phyloP scores from a whole-genome alignment of 2,113 vertebrate species.

The Chroicocephalus ridibundus region DNA sequence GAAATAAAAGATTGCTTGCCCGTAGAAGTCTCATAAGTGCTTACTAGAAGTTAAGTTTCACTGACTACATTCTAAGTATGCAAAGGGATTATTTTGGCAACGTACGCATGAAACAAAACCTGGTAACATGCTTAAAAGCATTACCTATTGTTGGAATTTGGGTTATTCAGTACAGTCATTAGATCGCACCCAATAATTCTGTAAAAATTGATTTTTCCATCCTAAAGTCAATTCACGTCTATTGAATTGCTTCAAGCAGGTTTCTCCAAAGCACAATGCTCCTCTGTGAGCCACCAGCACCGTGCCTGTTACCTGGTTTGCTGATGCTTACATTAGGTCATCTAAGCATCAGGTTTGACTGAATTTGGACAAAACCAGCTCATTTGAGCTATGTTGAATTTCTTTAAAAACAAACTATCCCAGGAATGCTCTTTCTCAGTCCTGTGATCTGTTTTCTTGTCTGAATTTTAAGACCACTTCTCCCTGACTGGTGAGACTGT shows the following conservation, averaged over 20 bases:
- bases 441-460: background rate
- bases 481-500: background rate
- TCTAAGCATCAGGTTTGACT: background rate
- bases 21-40: background rate
- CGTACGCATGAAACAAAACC: background rate
- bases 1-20: background rate
- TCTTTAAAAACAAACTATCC: background rate
- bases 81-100: constrained; percentile 15
- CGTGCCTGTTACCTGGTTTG: background rate
- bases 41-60: background rate
- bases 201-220: constrained; percentile 36
- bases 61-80: background rate
- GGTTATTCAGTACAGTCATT: background rate
- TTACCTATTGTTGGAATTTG: constrained; percentile 43
- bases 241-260: constrained; percentile 19
- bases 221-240: background rate
- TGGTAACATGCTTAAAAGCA: constrained; percentile 26
- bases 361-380: background rate
- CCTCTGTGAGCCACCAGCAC: constrained; percentile 24
- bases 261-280: constrained; percentile 29
- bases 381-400: background rate
- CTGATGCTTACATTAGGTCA: background rate
- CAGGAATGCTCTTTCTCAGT: background rate
- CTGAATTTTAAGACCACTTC: background rate
- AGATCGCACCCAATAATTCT: constrained; percentile 52